A percentile compares a stretch with the other conserved stretches of the same genome.
phyloP scores from a whole-genome alignment of 2,113 vertebrate genomes.

The Scopus umbretta region DNA sequence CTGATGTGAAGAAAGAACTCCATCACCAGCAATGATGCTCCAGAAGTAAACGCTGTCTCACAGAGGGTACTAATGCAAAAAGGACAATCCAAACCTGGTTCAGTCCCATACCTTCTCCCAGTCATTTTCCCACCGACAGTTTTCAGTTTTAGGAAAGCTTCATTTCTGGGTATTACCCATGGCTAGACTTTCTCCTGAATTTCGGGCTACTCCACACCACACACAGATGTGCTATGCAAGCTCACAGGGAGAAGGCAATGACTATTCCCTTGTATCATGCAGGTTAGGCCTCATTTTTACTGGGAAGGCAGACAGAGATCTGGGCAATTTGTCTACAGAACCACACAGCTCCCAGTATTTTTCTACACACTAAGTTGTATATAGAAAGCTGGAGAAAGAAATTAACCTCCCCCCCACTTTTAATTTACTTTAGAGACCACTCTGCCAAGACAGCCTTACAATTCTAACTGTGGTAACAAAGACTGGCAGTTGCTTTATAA shows the following conservation, averaged over 20 bases:
- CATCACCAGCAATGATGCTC: neutral
- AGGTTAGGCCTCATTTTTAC: neutral
- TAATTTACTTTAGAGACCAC: neutral
- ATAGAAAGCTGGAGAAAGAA: neutral
- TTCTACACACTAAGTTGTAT: neutral
- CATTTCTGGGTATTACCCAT: neutral
- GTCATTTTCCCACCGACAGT: neutral
- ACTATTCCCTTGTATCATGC: neutral
- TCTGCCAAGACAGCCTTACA: neutral
- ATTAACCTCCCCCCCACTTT: neutral
- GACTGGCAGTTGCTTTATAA: slow-evolving; percentile 1
- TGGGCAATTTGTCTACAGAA: neutral
- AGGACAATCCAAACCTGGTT: neutral
- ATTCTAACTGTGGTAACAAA: neutral
- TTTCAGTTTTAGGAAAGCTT: neutral
- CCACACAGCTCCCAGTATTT: neutral
- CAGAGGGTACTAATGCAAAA: neutral
- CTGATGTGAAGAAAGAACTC: neutral
- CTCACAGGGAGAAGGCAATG: neutral
- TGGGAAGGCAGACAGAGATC: neutral
- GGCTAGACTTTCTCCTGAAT: neutral
- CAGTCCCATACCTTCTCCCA: neutral
- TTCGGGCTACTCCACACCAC: neutral
- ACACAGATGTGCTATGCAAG: neutral
- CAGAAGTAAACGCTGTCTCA: neutral